Conservation (phyloP, 2,113 vertebrate genomes). For the Numenius arquata region DNA sequence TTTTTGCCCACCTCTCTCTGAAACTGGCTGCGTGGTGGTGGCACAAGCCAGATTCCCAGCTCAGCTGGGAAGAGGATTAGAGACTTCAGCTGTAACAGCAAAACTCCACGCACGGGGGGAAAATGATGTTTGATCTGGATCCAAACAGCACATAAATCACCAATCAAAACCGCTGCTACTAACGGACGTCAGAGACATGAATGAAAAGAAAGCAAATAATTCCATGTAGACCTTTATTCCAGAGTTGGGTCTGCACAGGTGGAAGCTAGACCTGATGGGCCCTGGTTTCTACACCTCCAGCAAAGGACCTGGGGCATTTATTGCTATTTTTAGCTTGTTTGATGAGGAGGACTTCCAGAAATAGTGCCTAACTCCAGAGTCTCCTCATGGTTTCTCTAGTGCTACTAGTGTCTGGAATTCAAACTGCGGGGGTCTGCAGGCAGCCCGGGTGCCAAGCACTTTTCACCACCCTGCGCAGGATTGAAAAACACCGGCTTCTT, state of each 20-base stretch:
- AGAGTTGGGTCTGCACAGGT: background rate
- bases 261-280: background rate
- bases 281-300: background rate
- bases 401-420: background rate
- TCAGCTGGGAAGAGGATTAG: background rate
- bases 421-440: background rate
- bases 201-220: background rate
- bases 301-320: background rate
- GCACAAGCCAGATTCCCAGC: background rate
- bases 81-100: background rate
- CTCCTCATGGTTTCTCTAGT: background rate
- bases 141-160: fast-evolving
- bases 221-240: background rate
- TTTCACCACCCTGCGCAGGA: background rate
- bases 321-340: slow-evolving; percentile 3
- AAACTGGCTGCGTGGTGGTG: background rate
- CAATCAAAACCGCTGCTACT: background rate
- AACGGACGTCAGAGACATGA: background rate
- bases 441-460: background rate
- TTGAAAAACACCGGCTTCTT: background rate
- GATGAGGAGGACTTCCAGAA: slow-evolving; percentile 7
- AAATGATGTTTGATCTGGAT: background rate
- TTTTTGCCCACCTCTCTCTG: background rate
- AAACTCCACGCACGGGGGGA: fast-evolving
- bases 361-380: background rate